Conservation (phyloP, 2,113 vertebrate genomes). For the Halcyon senegalensis region DNA sequence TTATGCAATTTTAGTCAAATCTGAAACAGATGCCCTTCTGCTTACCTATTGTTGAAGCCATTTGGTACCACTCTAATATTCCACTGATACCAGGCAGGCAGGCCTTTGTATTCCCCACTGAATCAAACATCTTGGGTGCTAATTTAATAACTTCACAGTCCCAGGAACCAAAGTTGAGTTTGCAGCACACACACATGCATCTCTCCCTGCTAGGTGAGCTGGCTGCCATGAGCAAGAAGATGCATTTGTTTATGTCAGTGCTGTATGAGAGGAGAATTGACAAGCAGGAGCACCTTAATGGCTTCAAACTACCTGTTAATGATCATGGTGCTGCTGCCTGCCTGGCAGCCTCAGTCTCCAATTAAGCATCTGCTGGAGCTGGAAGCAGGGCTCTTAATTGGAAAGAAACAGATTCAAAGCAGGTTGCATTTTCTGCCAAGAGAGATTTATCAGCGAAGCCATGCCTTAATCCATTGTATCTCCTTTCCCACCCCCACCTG, state of each 20-base stretch:
- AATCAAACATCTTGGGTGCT: conserved; percentile 60
- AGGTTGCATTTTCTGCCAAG: conserved; percentile 75
- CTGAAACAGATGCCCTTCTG: conserved; percentile 80
- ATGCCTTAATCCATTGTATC: conserved; percentile 57
- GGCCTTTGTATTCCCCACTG: conserved; percentile 54
- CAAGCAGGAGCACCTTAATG: conserved; percentile 71
- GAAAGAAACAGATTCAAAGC: conserved; percentile 74
- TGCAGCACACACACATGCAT: not conserved
- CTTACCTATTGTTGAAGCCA: conserved; percentile 74
- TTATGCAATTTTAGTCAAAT: conserved; percentile 78
- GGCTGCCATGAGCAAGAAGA: conserved; percentile 16
- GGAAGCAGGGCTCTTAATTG: conserved; percentile 76
- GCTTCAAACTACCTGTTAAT: conserved; percentile 81
- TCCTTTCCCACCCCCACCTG: not conserved
- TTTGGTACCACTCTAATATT: conserved; percentile 78
- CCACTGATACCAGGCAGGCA: conserved; percentile 70
- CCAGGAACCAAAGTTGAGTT: not conserved
- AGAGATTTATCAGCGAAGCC: conserved; percentile 59
- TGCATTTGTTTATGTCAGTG: conserved; percentile 55
- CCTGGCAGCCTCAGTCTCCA: conserved; percentile 74
- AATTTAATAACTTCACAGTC: conserved; percentile 61
- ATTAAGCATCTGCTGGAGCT: conserved; percentile 85
- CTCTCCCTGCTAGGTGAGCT: not conserved
- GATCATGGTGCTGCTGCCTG: conserved; percentile 66
- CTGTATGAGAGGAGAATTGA: conserved; percentile 64